phyloP scores from a whole-genome alignment of 2,888 invertebrate genomes.

The Idaea aversata region DNA sequence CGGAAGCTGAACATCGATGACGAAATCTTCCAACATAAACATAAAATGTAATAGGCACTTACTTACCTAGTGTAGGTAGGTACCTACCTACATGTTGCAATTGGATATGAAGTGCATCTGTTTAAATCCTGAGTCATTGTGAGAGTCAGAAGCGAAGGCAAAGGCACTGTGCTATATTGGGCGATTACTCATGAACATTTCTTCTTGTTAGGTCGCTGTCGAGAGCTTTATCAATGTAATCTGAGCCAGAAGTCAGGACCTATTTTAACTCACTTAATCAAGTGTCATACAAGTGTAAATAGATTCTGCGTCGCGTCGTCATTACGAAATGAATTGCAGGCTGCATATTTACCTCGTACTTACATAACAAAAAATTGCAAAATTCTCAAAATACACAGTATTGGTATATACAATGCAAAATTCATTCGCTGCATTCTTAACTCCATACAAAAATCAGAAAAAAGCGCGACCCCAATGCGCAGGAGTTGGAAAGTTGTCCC shows the following conservation, averaged over 20 bases:
- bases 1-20: slow-evolving; percentile 24
- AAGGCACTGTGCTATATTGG: slow-evolving; percentile 57
- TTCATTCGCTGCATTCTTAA: slow-evolving; percentile 30
- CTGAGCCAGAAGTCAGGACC: neutral
- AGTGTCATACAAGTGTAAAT: too few species aligned
- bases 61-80: neutral
- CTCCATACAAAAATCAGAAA: slow-evolving; percentile 38
- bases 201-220: slow-evolving; percentile 12
- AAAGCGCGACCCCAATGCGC: slow-evolving; percentile 51
- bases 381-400: neutral
- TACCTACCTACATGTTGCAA: neutral
- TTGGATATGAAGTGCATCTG: slow-evolving; percentile 38
- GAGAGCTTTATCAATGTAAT: neutral
- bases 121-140: slow-evolving; percentile 52
- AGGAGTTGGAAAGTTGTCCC: slow-evolving; percentile 60
- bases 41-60: slow-evolving; percentile 16
- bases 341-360: neutral
- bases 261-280: neutral
- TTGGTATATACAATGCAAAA: slow-evolving; percentile 7
- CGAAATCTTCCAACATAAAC: slow-evolving; percentile 17
- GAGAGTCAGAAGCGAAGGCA: slow-evolving; percentile 42
- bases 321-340: neutral
- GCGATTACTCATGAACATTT: slow-evolving; percentile 60
- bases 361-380: neutral
- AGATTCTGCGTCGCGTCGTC: too few species aligned